phyloP scores from a whole-genome alignment of 1,140 invertebrate genomes.

The Asbolus verrucosus region DNA sequence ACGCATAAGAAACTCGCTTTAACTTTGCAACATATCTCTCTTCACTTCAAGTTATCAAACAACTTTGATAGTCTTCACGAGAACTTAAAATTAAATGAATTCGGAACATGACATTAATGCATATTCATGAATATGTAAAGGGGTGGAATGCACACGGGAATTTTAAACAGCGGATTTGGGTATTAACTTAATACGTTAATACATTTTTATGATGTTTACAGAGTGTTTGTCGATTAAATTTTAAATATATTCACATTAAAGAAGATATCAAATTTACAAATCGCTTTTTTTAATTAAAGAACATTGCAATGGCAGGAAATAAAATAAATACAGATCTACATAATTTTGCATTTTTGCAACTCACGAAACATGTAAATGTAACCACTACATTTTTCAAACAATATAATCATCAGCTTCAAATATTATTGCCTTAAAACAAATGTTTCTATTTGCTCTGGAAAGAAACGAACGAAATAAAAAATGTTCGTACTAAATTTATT shows the following conservation, averaged over 20 bases:
- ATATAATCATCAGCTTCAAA: too few species aligned
- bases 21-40: conserved; percentile 26
- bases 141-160: conserved; percentile 23
- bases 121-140: conserved; percentile 31
- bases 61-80: conserved; percentile 26
- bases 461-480: too few species aligned
- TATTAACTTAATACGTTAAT: conserved; percentile 35
- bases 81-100: conserved; percentile 34
- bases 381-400: too few species aligned
- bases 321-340: background rate
- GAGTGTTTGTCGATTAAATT: conserved; percentile 25
- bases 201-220: conserved; percentile 21
- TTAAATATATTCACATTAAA: conserved; percentile 1
- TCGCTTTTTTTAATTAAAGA: background rate
- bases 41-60: conserved; percentile 21
- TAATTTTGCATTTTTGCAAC: conserved; percentile 2
- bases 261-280: background rate
- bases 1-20: conserved; percentile 13
- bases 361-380: background rate
- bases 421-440: too few species aligned
- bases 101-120: conserved; percentile 31
- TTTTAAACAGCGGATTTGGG: conserved; percentile 27
- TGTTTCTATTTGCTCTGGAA: too few species aligned
- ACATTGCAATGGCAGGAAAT: background rate
- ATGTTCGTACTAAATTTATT: too few species aligned